These are phyloP conservation scores for Cottus gobio DNA, from an alignment of 2,113 vertebrate genomes.

Conservation along the genomic window DNA sequence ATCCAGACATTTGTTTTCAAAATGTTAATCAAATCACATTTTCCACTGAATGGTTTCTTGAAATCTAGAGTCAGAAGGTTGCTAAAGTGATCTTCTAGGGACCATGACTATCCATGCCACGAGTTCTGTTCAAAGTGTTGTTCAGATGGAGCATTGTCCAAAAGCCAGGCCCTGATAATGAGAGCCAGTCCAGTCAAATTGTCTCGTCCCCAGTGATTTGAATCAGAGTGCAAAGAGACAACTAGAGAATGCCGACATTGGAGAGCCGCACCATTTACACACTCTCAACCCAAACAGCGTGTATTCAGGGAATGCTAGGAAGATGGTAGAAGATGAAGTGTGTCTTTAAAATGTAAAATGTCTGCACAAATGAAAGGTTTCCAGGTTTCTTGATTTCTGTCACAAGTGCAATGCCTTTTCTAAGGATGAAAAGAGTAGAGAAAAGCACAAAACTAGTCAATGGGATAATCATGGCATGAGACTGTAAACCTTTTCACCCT, in stretches of 20 bases:
- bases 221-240: neutral
- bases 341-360: neutral
- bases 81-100: neutral
- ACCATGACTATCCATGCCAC: neutral
- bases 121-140: neutral
- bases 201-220: neutral
- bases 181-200: neutral
- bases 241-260: neutral
- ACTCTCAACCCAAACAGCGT: neutral
- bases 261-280: neutral
- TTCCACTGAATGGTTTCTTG: neutral
- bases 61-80: neutral
- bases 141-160: neutral
- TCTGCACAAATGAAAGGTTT: conserved; percentile 9
- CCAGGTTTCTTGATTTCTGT: neutral
- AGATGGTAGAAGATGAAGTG: neutral
- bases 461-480: conserved; percentile 23
- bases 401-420: conserved; percentile 11
- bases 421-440: neutral
- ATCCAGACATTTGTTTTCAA: neutral
- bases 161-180: neutral
- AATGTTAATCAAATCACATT: neutral
- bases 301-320: conserved; percentile 7
- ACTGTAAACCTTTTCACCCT: conserved; percentile 1
- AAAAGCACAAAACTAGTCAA: conserved; percentile 39